phyloP scores from a whole-genome alignment of 2,797 vertebrate genomes.

The Thamnophis elegans region DNA sequence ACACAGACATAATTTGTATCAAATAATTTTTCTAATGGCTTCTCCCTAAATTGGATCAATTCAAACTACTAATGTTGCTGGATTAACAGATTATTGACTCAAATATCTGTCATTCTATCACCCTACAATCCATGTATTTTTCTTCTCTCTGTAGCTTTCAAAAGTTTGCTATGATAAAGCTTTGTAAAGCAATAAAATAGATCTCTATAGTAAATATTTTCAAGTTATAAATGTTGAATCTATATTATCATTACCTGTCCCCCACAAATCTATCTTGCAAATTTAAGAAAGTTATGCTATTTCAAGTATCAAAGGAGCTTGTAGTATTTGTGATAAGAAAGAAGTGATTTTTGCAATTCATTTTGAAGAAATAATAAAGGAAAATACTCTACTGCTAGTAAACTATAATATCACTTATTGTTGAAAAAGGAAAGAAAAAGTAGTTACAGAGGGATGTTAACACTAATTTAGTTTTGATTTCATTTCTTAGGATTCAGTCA shows the following conservation, averaged over 20 bases:
- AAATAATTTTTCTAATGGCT: background rate
- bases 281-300: background rate
- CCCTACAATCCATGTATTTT: background rate
- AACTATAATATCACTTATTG: conserved; percentile 9
- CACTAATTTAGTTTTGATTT: conserved; percentile 38
- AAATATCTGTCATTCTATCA: background rate
- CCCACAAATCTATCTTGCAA: too few species aligned
- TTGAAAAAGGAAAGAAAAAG: conserved; percentile 17
- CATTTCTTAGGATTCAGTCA: conserved; percentile 37
- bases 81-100: background rate
- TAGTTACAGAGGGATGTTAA: background rate
- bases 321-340: conserved; percentile 14
- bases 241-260: background rate
- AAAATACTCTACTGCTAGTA: background rate
- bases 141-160: background rate
- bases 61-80: background rate
- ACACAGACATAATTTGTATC: background rate
- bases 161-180: background rate
- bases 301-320: background rate
- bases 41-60: background rate
- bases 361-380: background rate
- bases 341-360: background rate
- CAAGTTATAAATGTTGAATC: conserved; percentile 1
- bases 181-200: background rate
- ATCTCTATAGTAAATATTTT: background rate